Base-by-base conservation (phyloP, 1,140 invertebrate species). In the Papilio aristodemus region DNA sequence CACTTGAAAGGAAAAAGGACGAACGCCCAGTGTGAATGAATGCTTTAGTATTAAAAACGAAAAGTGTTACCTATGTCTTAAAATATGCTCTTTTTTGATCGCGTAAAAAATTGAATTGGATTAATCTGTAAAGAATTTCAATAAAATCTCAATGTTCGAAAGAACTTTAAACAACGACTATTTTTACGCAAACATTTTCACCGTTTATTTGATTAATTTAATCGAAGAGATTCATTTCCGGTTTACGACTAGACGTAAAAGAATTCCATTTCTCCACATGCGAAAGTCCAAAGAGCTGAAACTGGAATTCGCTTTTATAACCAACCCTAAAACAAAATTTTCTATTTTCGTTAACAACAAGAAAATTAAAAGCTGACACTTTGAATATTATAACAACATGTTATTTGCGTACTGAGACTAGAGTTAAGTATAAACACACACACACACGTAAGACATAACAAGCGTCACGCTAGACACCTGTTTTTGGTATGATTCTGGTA, bases 171-270 rank as follows among this genome's bases (percentile, higher is more conserved):
- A 32, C 6, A 32, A 32, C 6, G 62, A 58, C 9, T 54, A 67
- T 50, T 62, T 68, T 39, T 25, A n/a, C 1, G 43, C 19, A 36
- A 13, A 39, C 13, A 5, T 6, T 46, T 50, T 69, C 54, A 59
- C 43, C 73, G 71, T 70, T 71, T 73, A 72, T 71, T n/a, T 76
- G 74, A 70, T 76, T 69, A 60, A 70, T 63, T 43, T 72, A 72
- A 72, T 67, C 69, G 63, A 72, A 54, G 19, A 54, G 19, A 71
- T 25, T 36, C 50, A 39, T 41, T 46, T 69, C 67, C 68, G 63
- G 75, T 72, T 74, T 71, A 74, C 71, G 71, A 67, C 60, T 73
- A 72, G 72, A 77, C 69, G 66, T 74, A 74, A 50, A 50, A 13
- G 19, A 19, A 46, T 19, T 17, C 11, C 43, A 46, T 46, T 46